Conservation (phyloP, 2,888 invertebrate genomes). For the Steinernema hermaphroditum region DNA sequence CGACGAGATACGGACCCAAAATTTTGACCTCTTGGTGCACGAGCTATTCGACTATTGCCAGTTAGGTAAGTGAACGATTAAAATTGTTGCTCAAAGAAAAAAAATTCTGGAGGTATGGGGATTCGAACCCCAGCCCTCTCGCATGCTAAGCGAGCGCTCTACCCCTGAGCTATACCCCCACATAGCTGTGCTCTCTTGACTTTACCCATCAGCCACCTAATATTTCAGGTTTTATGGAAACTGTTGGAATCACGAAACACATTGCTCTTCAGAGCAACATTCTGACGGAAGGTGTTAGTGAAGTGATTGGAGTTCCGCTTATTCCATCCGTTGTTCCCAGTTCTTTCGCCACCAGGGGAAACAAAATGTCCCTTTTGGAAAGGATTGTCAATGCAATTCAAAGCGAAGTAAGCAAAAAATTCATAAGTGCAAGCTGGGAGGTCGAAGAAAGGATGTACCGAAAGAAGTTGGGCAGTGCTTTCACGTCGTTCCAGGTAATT, state of each 20-base stretch:
- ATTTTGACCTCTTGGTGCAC: constrained; percentile 45
- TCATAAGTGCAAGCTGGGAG: background rate
- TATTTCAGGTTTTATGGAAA: constrained; percentile 43
- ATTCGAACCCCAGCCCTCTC: constrained; percentile 47
- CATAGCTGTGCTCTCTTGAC: background rate
- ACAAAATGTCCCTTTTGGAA: constrained; percentile 30
- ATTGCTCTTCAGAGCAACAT: background rate
- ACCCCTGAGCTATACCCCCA: constrained; percentile 44
- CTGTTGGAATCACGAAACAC: constrained; percentile 38
- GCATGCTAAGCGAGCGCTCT: constrained; percentile 49
- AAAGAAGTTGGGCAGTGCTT: background rate
- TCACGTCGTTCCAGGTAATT: background rate
- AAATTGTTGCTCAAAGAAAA: too few relatives aligned
- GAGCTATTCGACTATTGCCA: constrained; percentile 48
- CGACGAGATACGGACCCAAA: constrained; percentile 39
- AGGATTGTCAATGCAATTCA: constrained; percentile 13
- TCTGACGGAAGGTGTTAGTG: background rate
- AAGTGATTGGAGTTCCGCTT: constrained; percentile 6
- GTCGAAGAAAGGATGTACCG: background rate
- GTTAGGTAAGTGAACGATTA: constrained; percentile 39
- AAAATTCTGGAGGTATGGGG: constrained; percentile 41
- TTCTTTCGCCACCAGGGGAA: constrained; percentile 8
- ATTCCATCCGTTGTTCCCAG: constrained; percentile 22
- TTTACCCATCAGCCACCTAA: too few relatives aligned
- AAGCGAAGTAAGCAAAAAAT: background rate